Evolutionary conservation across 2,113 vertebrate species (phyloP), one percentile per base, ranked within the genome.

Genomic region (Myiozetetes cayanensis): DNA sequence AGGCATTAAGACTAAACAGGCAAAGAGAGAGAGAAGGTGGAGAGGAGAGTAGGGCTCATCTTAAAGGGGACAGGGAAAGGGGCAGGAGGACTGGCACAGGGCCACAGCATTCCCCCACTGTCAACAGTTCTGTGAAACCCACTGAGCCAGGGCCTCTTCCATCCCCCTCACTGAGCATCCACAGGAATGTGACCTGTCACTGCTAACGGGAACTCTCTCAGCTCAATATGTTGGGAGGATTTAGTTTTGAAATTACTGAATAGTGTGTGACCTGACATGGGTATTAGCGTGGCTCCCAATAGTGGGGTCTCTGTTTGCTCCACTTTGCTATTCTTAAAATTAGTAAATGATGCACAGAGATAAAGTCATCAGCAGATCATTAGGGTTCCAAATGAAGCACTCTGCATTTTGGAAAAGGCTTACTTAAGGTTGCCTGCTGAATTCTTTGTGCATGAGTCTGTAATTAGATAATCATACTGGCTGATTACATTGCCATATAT

Each of bases 241-340:
- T 67, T 25, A 9, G 14, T 31, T 90, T 65, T 23, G 52, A 75
- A 94, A 24, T 27, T 35, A 52, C 14, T 5, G 10, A 85, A 56
- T 70, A 61, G 52, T 0, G 3, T 27, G 39, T 65, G 70, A 67
- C 23, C 28, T 43, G 87, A 35, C 35, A 23, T 1, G 12, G 43
- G 18, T 0, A 0, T 55, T 55, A 82, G 47, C 1, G 0, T 2
- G 9, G 31, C 10, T 77, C 41, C 28, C 35, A 4, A 9, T 75
- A 68, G 50, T 0, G 12, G 9, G 28, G 30, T 46, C 65, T 31
- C 46, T n/a, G 13, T 41, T 82, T 44, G 31, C 41, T 83, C 44
- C 70, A 44, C 13, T 73, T 62, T 62, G 55, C n/a, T 14, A 3
- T 58, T 88, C 62, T 93, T 83, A 86, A 83, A 93, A 92, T 90